Evolutionary conservation across 2,888 invertebrate genomes (phyloP).

Genomic region (Caenorhabditis uteleia): DNA sequence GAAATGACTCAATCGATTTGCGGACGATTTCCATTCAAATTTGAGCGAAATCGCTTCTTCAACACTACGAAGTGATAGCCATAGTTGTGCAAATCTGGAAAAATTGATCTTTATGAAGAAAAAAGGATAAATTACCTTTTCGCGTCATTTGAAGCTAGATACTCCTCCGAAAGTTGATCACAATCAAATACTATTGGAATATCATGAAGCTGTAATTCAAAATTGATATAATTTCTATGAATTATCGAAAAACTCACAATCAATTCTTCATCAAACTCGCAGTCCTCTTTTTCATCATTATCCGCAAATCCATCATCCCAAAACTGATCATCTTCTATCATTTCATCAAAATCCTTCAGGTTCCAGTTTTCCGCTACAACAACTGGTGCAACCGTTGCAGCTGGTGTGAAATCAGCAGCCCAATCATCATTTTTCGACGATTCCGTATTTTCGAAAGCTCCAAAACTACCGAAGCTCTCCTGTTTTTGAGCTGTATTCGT

Average conservation of each 20-base stretch:
- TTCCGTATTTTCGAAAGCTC: neutral
- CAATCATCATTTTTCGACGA: conserved; percentile 20
- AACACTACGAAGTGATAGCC: conserved; percentile 53
- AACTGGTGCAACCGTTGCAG: neutral
- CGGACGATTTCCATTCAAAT: conserved; percentile 54
- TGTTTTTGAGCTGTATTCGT: no score
- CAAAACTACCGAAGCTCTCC: neutral
- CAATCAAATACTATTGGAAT: conserved; percentile 12
- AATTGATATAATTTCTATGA: no score
- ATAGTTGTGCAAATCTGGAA: conserved; percentile 32
- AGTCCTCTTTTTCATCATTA: neutral
- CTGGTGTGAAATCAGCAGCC: conserved; percentile 26
- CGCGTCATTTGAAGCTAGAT: conserved; percentile 3
- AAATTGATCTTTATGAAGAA: conserved; percentile 1
- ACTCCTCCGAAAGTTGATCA: conserved; percentile 1
- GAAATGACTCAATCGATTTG: conserved; percentile 25
- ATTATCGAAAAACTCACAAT: no score
- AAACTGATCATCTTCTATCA: conserved; percentile 19
- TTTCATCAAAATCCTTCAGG: conserved; percentile 20
- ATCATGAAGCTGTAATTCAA: no score
- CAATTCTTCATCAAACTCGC: conserved; percentile 3
- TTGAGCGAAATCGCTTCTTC: conserved; percentile 61
- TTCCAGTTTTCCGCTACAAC: neutral
- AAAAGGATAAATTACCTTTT: conserved; percentile 1
- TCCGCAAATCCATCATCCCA: conserved; percentile 30